Conservation (phyloP, 2,113 vertebrate species). For the Daboia siamensis region DNA sequence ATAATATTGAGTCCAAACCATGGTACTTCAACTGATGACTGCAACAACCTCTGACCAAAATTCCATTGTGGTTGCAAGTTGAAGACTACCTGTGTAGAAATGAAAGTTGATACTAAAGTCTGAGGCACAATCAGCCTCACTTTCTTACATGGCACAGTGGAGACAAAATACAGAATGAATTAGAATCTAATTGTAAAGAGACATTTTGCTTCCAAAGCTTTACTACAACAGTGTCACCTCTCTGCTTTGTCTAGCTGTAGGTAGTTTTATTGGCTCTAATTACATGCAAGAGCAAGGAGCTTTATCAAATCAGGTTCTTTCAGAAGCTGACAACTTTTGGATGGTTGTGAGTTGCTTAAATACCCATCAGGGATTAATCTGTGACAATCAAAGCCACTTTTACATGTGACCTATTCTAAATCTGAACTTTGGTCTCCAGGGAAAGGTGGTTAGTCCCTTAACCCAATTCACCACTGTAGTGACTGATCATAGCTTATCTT, state of each 20-base stretch:
- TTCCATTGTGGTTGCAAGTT: background rate
- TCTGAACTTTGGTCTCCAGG: background rate
- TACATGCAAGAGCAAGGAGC: background rate
- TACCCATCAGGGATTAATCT: rapidly evolving
- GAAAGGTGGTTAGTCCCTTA: background rate
- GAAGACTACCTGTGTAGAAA: background rate
- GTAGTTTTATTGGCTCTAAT: background rate
- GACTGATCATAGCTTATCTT: background rate
- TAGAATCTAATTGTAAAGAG: background rate
- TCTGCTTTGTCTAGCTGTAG: background rate
- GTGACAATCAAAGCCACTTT: rapidly evolving
- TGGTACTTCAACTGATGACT: background rate
- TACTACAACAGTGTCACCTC: background rate
- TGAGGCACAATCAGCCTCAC: background rate
- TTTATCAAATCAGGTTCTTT: background rate
- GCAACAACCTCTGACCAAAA: background rate
- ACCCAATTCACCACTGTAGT: rapidly evolving
- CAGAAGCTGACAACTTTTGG: background rate
- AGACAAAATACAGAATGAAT: background rate
- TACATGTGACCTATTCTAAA: background rate
- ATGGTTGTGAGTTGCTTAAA: background rate
- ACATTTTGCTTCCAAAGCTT: background rate
- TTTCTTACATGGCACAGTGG: background rate
- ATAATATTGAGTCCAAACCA: background rate
- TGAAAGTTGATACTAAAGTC: background rate